Evolutionary conservation across 2,888 invertebrate genomes (phyloP).

Genomic region (Lacanobia oleracea): DNA sequence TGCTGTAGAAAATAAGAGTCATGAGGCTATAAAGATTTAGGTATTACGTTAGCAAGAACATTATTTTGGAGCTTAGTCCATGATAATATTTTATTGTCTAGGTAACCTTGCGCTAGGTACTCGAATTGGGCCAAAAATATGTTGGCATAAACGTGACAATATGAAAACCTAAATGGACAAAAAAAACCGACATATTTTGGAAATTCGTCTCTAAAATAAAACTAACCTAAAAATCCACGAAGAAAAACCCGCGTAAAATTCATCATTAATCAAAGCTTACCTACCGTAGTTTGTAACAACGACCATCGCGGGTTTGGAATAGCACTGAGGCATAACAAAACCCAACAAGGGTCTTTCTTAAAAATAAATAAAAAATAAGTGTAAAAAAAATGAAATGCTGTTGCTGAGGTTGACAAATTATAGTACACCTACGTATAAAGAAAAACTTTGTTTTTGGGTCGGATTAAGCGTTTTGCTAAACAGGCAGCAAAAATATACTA

Average conservation of each 20-base stretch:
- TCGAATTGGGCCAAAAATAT: constrained; percentile 41
- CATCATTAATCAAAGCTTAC: constrained; percentile 46
- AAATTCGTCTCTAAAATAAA: constrained; percentile 27
- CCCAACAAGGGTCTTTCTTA: constrained; percentile 41
- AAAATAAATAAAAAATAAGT: constrained; percentile 50
- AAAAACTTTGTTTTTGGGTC: constrained; percentile 30
- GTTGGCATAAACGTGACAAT: constrained; percentile 32
- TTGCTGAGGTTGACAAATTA: constrained; percentile 55
- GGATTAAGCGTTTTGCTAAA: constrained; percentile 8
- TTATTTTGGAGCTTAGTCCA: constrained; percentile 38
- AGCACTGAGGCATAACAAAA: constrained; percentile 45
- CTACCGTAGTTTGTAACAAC: constrained; percentile 27
- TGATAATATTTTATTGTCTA: constrained; percentile 53
- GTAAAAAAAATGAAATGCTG: constrained; percentile 48
- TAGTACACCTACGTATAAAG: constrained; percentile 25
- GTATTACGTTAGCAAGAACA: constrained; percentile 28
- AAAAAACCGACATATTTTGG: constrained; percentile 19
- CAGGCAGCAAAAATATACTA: constrained; percentile 21
- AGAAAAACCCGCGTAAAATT: constrained; percentile 20
- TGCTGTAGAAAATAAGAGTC: constrained; percentile 26
- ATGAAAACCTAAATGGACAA: constrained; percentile 11
- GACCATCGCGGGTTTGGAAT: constrained; percentile 43
- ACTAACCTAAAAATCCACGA: constrained; percentile 19
- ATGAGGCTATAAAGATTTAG: constrained; percentile 8
- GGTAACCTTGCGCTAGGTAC: constrained; percentile 47